A percentile compares a stretch with the other conserved stretches of the same genome.
phyloP scores from a whole-genome alignment of 1,140 invertebrate genomes.

The Samia ricini region DNA sequence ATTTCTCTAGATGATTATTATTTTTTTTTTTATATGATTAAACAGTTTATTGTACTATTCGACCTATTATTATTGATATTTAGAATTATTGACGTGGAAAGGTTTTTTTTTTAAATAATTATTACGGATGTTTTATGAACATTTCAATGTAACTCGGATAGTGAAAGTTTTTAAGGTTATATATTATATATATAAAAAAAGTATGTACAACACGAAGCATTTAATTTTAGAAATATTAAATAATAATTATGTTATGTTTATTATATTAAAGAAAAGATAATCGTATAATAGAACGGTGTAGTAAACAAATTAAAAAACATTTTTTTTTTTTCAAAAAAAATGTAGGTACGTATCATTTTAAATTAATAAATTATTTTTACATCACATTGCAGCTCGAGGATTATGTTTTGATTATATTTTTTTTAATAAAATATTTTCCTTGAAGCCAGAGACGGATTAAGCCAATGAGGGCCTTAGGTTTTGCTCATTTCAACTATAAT shows the following conservation, averaged over 20 bases:
- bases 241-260: conserved; percentile 69
- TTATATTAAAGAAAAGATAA: conserved; percentile 55
- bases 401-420: conserved; percentile 46
- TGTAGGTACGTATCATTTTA: conserved; percentile 48
- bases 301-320: background rate
- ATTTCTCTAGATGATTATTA: conserved; percentile 69
- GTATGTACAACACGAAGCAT: conserved; percentile 75
- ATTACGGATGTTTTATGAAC: conserved; percentile 39
- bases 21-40: conserved; percentile 42
- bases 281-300: conserved; percentile 16
- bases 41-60: conserved; percentile 63
- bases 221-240: conserved; percentile 76
- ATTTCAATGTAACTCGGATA: background rate
- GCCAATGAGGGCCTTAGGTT: too few species aligned
- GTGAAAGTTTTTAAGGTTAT: background rate
- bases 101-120: conserved; percentile 28
- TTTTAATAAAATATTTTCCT: conserved; percentile 30
- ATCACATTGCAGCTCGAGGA: conserved; percentile 65
- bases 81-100: conserved; percentile 62
- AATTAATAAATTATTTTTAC: conserved; percentile 56
- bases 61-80: conserved; percentile 62
- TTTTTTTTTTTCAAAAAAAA: background rate
- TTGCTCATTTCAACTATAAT: too few species aligned
- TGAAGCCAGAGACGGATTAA: too few species aligned
- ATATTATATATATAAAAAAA: too few species aligned